phyloP scores from a whole-genome alignment of 2,888 invertebrate genomes.

The Drosophila nr. fundita region DNA sequence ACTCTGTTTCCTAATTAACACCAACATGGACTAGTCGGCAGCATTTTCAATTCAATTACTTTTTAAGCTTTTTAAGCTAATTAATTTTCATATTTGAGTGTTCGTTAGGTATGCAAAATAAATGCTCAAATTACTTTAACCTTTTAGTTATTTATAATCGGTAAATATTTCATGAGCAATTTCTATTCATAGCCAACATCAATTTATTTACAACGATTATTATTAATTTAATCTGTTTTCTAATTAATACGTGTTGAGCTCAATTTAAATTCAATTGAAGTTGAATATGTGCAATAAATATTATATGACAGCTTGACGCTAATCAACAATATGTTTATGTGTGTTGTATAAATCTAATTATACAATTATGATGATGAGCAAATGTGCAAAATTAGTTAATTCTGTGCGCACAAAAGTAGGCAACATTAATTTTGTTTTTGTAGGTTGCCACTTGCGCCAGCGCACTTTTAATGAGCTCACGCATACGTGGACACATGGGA shows the following conservation, averaged over 20 bases:
- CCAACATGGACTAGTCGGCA: not conserved
- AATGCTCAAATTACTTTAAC: not conserved
- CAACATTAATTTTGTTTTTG: conserved; percentile 56
- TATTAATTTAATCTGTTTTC: not conserved
- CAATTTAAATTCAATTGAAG: not conserved
- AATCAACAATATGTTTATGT: conserved; percentile 38
- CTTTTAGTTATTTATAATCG: not conserved
- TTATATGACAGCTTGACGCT: conserved; percentile 19
- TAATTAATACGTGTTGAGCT: not conserved
- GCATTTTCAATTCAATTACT: not conserved
- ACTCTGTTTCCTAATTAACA: not conserved
- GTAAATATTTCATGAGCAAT: not conserved
- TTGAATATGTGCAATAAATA: not conserved
- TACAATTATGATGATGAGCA: conserved; percentile 57
- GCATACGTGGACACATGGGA: conserved; percentile 8
- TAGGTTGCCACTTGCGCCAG: conserved; percentile 35
- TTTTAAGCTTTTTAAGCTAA: not conserved
- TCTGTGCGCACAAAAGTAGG: conserved; percentile 74
- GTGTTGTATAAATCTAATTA: conserved; percentile 56
- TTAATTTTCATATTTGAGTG: not conserved
- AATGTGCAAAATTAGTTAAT: conserved; percentile 68
- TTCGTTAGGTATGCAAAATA: not conserved
- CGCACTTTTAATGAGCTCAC: conserved; percentile 73
- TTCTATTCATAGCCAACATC: not conserved
- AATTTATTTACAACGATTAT: not conserved